Evolutionary conservation across 1,140 invertebrate species (phyloP), one percentile per base, ranked within the genome.

Genomic region (Nasonia longicornis): DNA sequence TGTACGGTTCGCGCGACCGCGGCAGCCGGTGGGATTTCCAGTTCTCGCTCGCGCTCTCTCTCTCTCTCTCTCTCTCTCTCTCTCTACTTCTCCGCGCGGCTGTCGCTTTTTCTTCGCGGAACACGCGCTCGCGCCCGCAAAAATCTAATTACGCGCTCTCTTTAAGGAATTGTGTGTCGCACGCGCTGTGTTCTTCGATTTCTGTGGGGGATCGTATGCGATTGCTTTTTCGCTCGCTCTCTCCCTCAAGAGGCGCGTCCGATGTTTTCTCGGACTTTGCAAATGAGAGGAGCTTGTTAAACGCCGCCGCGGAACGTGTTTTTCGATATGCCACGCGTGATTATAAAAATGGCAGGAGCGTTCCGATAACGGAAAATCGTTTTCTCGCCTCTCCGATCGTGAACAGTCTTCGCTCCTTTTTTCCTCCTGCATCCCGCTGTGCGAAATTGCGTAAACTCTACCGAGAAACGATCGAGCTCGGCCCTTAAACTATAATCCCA

Each of bases 11-110:
- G 42, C 35, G 64, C 67, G 29, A 11, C 73, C n/a, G 3, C 12
- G 66, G 31, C 76, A 31, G 79, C 76, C 72, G 38, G 77, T 81
- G 82, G 83, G 82, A 84, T 86, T 85, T 84, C 83, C 26, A 77
- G 58, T 71, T 82, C 48, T 52, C 26, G 26, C n/a, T n/a, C 26
- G 2, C 26, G 2, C 26, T 26, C 16, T 58, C 26, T 26, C 26
- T 26, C 26, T 26, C 26, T 26, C 26, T 26, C 26, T 26, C 26
- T 26, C 26, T 26, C 26, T 26, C 26, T 26, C 26, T 26, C 26
- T 26, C 20, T 58, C 16, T 58, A 58, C 16, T 58, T 58, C 48
- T 14, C 58, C 74, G 8, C 22, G 64, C 10, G 58, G n/a, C 48
- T 14, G 20, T 66, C 69, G 26, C 22, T 77, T 11, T 52, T 20